Conservation (phyloP, 1,140 invertebrate genomes). For the Oryzaephilus surinamensis region DNA sequence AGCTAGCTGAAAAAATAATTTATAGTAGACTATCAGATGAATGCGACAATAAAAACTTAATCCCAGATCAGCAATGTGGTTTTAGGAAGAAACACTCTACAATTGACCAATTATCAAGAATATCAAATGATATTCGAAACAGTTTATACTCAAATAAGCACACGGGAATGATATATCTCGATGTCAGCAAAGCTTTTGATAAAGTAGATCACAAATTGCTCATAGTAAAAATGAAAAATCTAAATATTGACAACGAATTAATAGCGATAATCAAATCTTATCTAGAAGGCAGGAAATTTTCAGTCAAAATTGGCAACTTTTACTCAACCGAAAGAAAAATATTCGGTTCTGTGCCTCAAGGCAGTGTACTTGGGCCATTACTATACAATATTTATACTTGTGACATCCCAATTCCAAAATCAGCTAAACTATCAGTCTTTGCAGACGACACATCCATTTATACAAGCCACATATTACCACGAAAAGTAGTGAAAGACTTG, state of each 20-base stretch:
- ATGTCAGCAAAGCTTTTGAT: conserved; percentile 23
- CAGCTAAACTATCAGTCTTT: conserved; percentile 1
- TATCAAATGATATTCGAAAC: conserved; percentile 3
- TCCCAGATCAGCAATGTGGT: conserved; percentile 4
- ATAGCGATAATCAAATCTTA: conserved; percentile 21
- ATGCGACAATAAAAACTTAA: conserved; percentile 8
- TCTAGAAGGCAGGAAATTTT: conserved; percentile 20
- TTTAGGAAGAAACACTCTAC: background rate
- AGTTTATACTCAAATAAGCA: background rate
- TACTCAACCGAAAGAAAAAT: conserved; percentile 11
- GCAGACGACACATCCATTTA: conserved; percentile 16
- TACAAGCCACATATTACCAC: conserved; percentile 21
- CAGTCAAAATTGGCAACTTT: conserved; percentile 15
- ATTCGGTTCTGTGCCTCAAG: conserved; percentile 2
- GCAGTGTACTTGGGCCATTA: conserved; percentile 14
- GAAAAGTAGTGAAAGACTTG: conserved; percentile 25
- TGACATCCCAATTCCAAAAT: background rate
- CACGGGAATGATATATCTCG: background rate
- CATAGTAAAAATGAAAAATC: conserved; percentile 21
- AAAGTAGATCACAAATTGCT: conserved; percentile 26
- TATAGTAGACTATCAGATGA: background rate
- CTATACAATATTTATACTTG: conserved; percentile 4
- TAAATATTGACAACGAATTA: conserved; percentile 10
- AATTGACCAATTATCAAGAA: conserved; percentile 1
- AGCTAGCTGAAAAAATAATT: conserved; percentile 2